Conservation (phyloP, 2,113 vertebrate genomes). For the Rana temporaria region DNA sequence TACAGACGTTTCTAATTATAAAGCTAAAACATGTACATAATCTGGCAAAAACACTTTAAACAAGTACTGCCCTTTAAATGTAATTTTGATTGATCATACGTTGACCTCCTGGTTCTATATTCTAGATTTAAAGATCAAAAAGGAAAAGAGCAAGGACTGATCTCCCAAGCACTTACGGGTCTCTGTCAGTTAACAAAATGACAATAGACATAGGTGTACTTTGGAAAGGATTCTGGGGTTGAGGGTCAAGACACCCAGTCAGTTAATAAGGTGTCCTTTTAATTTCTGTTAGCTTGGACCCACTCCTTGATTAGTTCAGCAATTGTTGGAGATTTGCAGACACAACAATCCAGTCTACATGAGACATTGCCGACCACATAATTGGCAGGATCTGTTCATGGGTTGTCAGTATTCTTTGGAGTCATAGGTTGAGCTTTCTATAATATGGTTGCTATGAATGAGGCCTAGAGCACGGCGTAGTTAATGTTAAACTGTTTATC, state of each 20-base stretch:
- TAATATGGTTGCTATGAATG: not conserved
- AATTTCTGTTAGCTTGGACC: slow-evolving; percentile 19
- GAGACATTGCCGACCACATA: slow-evolving; percentile 45
- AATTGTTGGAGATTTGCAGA: slow-evolving; percentile 38
- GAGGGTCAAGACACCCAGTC: slow-evolving; percentile 49
- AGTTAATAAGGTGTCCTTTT: slow-evolving; percentile 54
- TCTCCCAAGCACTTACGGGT: slow-evolving; percentile 38
- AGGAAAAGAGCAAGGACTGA: slow-evolving; percentile 50
- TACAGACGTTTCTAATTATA: not conserved
- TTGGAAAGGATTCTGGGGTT: slow-evolving; percentile 49
- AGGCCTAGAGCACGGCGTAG: not conserved
- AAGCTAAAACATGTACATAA: slow-evolving; percentile 5
- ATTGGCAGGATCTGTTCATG: slow-evolving; percentile 41
- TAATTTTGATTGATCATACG: slow-evolving; percentile 51
- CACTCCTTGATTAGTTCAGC: slow-evolving; percentile 53
- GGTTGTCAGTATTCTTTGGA: slow-evolving; percentile 17
- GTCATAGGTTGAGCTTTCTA: slow-evolving; percentile 30
- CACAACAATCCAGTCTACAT: slow-evolving; percentile 36
- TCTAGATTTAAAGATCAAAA: slow-evolving; percentile 51
- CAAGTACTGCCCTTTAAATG: slow-evolving; percentile 40
- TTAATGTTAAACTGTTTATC: slow-evolving; percentile 47
- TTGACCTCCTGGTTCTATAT: slow-evolving; percentile 50
- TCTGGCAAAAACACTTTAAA: slow-evolving; percentile 25
- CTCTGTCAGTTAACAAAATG: slow-evolving; percentile 52
- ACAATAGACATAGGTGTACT: slow-evolving; percentile 56